These are phyloP conservation scores for Parauchenoglanis ngamensis DNA, from an alignment of 2,797 vertebrate species.

Conservation along the genomic window DNA sequence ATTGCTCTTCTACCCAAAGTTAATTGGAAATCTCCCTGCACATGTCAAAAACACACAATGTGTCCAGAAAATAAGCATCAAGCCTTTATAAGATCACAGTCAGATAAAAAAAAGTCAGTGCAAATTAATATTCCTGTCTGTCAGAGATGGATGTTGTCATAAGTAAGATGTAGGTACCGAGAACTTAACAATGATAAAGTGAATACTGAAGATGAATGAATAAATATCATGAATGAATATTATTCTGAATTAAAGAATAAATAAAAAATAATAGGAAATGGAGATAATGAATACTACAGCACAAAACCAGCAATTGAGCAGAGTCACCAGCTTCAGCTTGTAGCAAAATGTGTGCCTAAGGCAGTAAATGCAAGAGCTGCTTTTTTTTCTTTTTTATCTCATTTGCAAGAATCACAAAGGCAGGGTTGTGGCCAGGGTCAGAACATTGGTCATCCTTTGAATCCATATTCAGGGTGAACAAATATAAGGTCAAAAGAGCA, in stretches of 20 bases:
- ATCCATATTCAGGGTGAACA: background rate
- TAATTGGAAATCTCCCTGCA: background rate
- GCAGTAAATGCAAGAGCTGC: background rate
- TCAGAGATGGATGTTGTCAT: background rate
- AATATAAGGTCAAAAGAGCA: background rate
- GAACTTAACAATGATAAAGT: background rate
- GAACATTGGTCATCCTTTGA: background rate
- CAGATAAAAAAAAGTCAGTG: background rate
- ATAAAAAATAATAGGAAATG: background rate
- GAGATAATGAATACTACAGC: background rate
- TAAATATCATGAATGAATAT: background rate
- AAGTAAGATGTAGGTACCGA: background rate
- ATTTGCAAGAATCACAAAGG: constrained; percentile 3
- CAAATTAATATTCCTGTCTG: background rate
- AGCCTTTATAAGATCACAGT: background rate
- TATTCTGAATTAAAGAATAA: background rate
- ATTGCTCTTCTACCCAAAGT: background rate
- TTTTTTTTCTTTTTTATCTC: background rate
- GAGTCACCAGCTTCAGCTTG: background rate
- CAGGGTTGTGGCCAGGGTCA: background rate
- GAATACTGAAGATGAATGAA: background rate
- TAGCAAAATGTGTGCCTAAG: background rate
- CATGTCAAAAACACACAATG: background rate
- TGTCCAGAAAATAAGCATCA: background rate
- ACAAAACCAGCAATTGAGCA: background rate